These are phyloP conservation scores for Drosophila lowei DNA, from an alignment of 1,140 invertebrate species.

Conservation along the genomic window DNA sequence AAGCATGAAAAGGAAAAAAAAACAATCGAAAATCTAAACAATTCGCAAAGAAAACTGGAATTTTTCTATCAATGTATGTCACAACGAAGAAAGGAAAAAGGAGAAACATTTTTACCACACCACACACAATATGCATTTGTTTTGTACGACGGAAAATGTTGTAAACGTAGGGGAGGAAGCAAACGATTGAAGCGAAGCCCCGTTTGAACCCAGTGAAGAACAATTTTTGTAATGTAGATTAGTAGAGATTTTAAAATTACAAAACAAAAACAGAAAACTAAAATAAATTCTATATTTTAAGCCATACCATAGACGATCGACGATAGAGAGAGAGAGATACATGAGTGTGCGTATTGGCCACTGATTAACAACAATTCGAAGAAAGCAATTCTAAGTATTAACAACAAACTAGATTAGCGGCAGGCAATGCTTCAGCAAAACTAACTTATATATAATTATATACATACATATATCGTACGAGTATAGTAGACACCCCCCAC, in stretches of 20 bases:
- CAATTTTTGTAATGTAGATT: constrained; percentile 59
- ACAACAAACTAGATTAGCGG: constrained; percentile 68
- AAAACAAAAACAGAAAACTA: constrained; percentile 11
- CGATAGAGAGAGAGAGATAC: constrained; percentile 7
- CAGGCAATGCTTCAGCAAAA: constrained; percentile 65
- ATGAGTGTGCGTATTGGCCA: constrained; percentile 12
- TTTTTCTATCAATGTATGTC: constrained; percentile 42
- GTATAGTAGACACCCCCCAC: constrained; percentile 39
- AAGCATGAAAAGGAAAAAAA: constrained; percentile 4
- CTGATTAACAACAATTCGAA: constrained; percentile 60
- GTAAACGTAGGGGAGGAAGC: constrained; percentile 27
- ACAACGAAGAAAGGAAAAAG: constrained; percentile 43
- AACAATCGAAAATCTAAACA: no score
- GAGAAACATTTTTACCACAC: constrained; percentile 19
- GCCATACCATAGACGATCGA: constrained; percentile 48
- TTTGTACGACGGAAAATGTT: constrained; percentile 46
- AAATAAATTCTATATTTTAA: constrained; percentile 50
- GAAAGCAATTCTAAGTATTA: constrained; percentile 80
- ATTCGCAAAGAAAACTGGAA: constrained; percentile 14
- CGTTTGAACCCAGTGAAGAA: constrained; percentile 51
- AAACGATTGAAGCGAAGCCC: no score
- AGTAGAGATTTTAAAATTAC: constrained; percentile 60
- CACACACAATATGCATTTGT: constrained; percentile 43
- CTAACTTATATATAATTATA: constrained; percentile 55
- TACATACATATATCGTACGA: constrained; percentile 34